Base-by-base conservation (phyloP, 2,888 invertebrate species). In the Stratiomys singularior region DNA sequence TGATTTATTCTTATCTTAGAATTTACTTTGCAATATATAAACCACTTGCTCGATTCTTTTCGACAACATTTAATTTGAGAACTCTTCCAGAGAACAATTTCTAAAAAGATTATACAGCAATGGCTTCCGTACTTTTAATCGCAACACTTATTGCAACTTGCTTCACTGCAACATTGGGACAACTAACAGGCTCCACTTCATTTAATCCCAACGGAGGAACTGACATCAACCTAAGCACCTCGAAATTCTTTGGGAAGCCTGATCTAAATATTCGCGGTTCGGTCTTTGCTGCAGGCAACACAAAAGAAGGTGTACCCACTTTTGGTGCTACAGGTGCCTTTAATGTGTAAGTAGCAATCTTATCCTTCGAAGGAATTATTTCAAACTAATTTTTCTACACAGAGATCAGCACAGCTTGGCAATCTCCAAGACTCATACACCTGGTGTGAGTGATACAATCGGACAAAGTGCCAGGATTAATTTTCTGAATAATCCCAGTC, bases 341-440 rank as follows among this genome's bases (percentile, higher is more conserved):
- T 15, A 79, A 79, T 37, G 52, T 72, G 79, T 79, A 72, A 76
- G 60, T 76, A 25, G 74, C 15, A 5, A 9, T 5, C 47, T 46
- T n/a, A 37, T 5, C 3, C 9, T 9, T 9, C 9, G 37, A 37
- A 37, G 9, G 37, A 37, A n/a, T n/a, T n/a, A n/a, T 52, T 5
- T 18, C 15, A n/a, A 13, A 3, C 3, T 37, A 5, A 37, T 37
- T 37, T 37, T 37, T 9, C 3, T 64, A 25, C 47, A 15, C 76
- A 86, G 85, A n/a, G 81, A 85, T 77, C 83, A 83, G 0, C 83
- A 84, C 77, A 81, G 83, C 0, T 46, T 85, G 2, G 82, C 83
- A 0, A 1, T 85, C 30, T 81, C 83, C 67, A 85, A 83, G 56
- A 78, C 82, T 3, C 82, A 83, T 28, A 84, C 82, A 0, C 81